A percentile compares a stretch with the other conserved stretches of the same genome.
phyloP scores from a whole-genome alignment of 2,888 invertebrate species.

The Rhopalosiphum nymphaeae region DNA sequence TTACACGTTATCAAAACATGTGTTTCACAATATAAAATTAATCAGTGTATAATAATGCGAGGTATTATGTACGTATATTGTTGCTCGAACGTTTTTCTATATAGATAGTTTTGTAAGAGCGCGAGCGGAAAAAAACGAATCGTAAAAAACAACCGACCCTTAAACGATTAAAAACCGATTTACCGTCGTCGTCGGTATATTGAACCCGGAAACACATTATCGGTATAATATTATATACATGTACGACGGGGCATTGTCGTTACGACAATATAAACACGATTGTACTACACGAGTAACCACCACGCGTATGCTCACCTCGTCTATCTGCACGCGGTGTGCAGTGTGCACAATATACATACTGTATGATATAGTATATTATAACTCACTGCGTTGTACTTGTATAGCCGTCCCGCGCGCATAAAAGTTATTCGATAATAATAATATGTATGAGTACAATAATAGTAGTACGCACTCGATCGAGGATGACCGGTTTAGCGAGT shows the following conservation, averaged over 20 bases:
- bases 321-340: background rate
- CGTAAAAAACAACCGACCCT: conserved; percentile 9
- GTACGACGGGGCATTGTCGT: conserved; percentile 24
- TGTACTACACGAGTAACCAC: conserved; percentile 21
- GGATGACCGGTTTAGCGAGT: conserved; percentile 47
- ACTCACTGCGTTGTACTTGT: background rate
- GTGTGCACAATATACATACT: background rate
- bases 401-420: background rate
- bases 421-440: background rate
- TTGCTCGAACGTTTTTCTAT: background rate
- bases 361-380: background rate
- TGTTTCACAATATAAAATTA: background rate
- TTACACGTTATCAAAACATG: background rate
- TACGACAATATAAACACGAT: conserved; percentile 60
- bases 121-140: background rate
- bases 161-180: conserved; percentile 60
- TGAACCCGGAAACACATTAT: conserved; percentile 53
- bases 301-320: background rate
- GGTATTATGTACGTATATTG: too few relatives aligned
- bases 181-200: conserved; percentile 18
- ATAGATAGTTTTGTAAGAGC: background rate
- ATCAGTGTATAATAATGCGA: background rate
- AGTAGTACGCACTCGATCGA: conserved; percentile 7
- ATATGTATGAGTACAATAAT: background rate
- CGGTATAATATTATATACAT: background rate